phyloP scores from a whole-genome alignment of 2,113 vertebrate genomes.

The Cynoglossus semilaevis region DNA sequence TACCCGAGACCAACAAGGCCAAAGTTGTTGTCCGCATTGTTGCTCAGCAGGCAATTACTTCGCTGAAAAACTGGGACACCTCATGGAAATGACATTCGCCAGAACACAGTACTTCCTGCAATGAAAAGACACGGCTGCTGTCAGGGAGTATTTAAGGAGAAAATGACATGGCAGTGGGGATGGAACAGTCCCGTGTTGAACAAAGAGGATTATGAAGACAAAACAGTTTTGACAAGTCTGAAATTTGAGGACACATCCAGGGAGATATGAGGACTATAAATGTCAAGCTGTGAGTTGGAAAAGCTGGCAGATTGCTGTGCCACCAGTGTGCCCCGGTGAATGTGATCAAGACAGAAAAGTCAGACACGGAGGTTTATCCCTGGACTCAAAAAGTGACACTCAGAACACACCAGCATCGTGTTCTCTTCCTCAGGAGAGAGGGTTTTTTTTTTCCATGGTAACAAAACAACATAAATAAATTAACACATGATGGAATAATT shows the following conservation, averaged over 20 bases:
- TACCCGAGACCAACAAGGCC: constrained; percentile 39
- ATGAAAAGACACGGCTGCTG: constrained; percentile 46
- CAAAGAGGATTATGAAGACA: constrained; percentile 68
- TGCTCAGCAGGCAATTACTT: constrained; percentile 35
- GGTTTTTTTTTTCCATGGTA: constrained; percentile 18
- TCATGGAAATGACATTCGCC: constrained; percentile 33
- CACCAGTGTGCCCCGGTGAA: constrained; percentile 23
- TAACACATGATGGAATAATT: constrained; percentile 32
- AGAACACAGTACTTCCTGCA: constrained; percentile 40
- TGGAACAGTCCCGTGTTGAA: constrained; percentile 46
- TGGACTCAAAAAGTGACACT: constrained; percentile 55
- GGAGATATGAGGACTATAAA: constrained; percentile 63
- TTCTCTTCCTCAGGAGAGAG: constrained; percentile 21
- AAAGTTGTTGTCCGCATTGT: constrained; percentile 21
- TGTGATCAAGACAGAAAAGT: constrained; percentile 40
- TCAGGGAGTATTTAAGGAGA: constrained; percentile 44
- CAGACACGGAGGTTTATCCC: constrained; percentile 45
- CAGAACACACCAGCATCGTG: no score
- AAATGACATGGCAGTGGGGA: constrained; percentile 42
- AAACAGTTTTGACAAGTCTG: constrained; percentile 69
- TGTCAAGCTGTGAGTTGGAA: constrained; percentile 57
- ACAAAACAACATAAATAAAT: constrained; percentile 40
- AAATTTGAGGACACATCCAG: constrained; percentile 68
- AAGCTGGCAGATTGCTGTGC: constrained; percentile 37
- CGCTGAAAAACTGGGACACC: constrained; percentile 40